Percentiles rank a stretch among this genome's conserved stretches.
Conservation (phyloP, 2,888 invertebrate genomes). For the Macroteleia sp. region DNA sequence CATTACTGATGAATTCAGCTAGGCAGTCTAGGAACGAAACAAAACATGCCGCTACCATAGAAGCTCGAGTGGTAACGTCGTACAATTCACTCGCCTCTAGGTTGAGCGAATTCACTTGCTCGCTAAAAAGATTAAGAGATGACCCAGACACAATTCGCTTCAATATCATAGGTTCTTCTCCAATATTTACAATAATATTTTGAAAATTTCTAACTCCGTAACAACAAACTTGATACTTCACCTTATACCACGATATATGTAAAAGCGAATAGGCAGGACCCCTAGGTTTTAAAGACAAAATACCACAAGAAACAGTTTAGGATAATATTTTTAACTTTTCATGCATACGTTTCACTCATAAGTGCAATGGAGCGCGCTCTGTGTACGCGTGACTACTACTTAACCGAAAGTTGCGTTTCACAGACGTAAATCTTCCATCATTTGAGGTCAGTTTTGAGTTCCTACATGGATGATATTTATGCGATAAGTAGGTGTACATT, state of each 20-base stretch:
- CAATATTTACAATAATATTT: too few relatives aligned
- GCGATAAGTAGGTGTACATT: conserved; percentile 24
- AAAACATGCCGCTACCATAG: too few relatives aligned
- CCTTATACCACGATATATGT: conserved; percentile 2
- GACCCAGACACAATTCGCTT: too few relatives aligned
- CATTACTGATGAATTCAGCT: too few relatives aligned
- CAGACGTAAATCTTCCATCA: conserved; percentile 33
- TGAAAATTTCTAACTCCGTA: too few relatives aligned
- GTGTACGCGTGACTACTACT: neutral
- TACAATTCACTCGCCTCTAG: too few relatives aligned
- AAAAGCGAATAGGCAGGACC: neutral
- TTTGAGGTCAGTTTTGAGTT: conserved; percentile 54
- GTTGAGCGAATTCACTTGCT: too few relatives aligned
- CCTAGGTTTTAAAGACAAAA: neutral
- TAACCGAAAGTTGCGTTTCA: neutral
- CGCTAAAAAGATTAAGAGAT: too few relatives aligned
- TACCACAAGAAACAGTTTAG: neutral
- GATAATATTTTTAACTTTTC: conserved; percentile 14
- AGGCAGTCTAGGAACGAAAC: too few relatives aligned
- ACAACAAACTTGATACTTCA: too few relatives aligned
- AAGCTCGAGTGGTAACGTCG: too few relatives aligned
- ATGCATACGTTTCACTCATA: conserved; percentile 2
- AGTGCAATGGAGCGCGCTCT: conserved; percentile 24
- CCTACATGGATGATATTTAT: conserved; percentile 31
- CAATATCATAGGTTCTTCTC: too few relatives aligned